Conservation (phyloP, 2,888 invertebrate species). For the Sesamia inferens region DNA sequence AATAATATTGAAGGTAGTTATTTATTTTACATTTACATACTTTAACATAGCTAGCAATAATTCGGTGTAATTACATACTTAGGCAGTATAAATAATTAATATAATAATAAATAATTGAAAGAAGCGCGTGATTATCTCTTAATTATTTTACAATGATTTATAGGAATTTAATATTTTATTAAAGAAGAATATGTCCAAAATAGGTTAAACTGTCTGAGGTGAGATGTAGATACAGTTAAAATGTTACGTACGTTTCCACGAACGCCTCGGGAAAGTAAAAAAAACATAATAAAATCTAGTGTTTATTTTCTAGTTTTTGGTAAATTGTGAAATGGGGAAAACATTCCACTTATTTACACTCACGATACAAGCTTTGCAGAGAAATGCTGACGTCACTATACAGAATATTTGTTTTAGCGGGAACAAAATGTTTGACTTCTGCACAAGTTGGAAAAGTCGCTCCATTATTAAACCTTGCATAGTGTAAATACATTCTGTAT, state of each 20-base stretch:
- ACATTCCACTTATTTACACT: conserved; percentile 19
- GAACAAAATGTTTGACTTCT: not conserved
- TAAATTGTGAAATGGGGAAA: conserved; percentile 19
- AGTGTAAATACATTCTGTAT: too few relatives aligned
- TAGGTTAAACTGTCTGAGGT: not conserved
- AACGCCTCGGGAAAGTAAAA: not conserved
- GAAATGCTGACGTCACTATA: conserved; percentile 15
- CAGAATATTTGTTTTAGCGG: not conserved
- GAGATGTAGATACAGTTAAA: not conserved
- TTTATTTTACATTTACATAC: conserved; percentile 16
- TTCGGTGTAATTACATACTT: not conserved
- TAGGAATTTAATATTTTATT: not conserved
- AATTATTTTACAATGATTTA: not conserved
- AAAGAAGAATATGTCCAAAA: not conserved
- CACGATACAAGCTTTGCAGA: not conserved
- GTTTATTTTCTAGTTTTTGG: conserved; percentile 10
- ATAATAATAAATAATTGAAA: not conserved
- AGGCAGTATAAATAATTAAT: not conserved
- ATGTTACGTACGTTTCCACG: not conserved
- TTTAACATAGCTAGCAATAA: not conserved
- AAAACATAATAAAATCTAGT: conserved; percentile 2
- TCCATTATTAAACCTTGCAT: not conserved
- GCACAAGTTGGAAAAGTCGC: not conserved
- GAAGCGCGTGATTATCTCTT: not conserved
- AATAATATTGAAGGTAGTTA: conserved; percentile 23